phyloP scores from a whole-genome alignment of 2,888 invertebrate species.

The Trichacis sp. region DNA sequence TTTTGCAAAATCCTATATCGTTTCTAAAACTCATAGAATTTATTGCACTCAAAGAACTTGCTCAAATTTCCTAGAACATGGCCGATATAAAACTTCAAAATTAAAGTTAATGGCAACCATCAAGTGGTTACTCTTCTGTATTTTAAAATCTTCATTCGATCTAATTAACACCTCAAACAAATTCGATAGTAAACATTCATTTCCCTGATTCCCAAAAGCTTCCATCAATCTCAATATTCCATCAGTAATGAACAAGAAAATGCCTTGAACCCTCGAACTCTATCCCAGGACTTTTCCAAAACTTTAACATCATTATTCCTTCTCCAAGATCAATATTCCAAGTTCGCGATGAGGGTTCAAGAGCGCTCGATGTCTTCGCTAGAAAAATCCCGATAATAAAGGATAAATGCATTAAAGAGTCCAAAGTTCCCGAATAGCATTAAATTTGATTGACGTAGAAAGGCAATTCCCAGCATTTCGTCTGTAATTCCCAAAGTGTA shows the following conservation, averaged over 20 bases:
- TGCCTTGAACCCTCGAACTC: neutral
- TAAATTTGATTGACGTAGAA: constrained; percentile 15
- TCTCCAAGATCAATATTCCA: constrained; percentile 20
- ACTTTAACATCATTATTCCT: constrained; percentile 27
- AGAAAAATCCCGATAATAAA: constrained; percentile 10
- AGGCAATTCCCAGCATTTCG: neutral
- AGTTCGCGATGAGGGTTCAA: constrained; percentile 30
- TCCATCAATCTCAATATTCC: too few relatives aligned
- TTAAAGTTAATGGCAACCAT: too few relatives aligned
- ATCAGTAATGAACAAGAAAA: neutral
- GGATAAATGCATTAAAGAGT: constrained; percentile 17
- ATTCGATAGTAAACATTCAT: too few relatives aligned
- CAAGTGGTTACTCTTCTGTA: too few relatives aligned
- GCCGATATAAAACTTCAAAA: too few relatives aligned
- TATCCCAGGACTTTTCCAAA: constrained; percentile 13
- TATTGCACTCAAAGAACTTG: too few relatives aligned
- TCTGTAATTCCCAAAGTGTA: neutral
- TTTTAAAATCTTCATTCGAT: too few relatives aligned
- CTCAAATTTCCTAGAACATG: too few relatives aligned
- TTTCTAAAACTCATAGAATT: too few relatives aligned
- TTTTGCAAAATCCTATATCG: too few relatives aligned
- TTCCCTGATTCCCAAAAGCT: too few relatives aligned
- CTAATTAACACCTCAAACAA: too few relatives aligned
- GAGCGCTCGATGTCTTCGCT: constrained; percentile 12
- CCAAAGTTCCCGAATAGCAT: constrained; percentile 15